A percentile compares a stretch with the other conserved stretches of the same genome.
Evolutionary conservation across 2,888 invertebrate genomes (phyloP).

Genomic region (Nesidiocoris tenuis): DNA sequence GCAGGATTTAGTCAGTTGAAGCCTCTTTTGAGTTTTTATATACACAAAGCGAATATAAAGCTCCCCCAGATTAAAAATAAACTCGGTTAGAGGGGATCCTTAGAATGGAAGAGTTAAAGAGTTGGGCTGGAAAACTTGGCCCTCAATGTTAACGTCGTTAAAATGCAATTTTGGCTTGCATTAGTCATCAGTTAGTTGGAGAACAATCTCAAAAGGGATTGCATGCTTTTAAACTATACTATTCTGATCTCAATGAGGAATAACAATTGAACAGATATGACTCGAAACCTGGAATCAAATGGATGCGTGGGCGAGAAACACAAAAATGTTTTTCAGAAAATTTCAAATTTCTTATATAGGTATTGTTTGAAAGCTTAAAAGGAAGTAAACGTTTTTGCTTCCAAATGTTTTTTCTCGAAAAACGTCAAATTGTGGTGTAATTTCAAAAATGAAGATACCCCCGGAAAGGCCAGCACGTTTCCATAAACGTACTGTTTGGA

Average conservation of each 20-base stretch:
- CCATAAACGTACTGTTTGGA: too few species aligned
- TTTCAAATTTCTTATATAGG: background rate
- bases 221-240: too few species aligned
- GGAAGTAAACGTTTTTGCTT: too few species aligned
- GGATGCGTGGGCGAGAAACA: background rate
- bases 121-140: background rate
- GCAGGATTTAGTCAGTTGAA: conserved; percentile 8
- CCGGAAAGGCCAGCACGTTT: too few species aligned
- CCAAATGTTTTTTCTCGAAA: too few species aligned
- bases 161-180: background rate
- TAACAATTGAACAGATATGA: too few species aligned
- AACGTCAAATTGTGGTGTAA: too few species aligned
- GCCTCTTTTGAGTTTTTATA: conserved; percentile 18
- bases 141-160: background rate
- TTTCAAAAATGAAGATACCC: too few species aligned
- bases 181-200: background rate
- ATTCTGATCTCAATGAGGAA: too few species aligned
- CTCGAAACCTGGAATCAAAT: too few species aligned
- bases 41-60: conserved; percentile 7
- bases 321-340: background rate
- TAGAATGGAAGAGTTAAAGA: background rate
- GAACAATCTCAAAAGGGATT: background rate
- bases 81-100: conserved; percentile 15
- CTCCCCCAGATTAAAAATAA: conserved; percentile 27
- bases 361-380: background rate